phyloP scores from a whole-genome alignment of 1,140 invertebrate genomes.

The Drosophila serrata region DNA sequence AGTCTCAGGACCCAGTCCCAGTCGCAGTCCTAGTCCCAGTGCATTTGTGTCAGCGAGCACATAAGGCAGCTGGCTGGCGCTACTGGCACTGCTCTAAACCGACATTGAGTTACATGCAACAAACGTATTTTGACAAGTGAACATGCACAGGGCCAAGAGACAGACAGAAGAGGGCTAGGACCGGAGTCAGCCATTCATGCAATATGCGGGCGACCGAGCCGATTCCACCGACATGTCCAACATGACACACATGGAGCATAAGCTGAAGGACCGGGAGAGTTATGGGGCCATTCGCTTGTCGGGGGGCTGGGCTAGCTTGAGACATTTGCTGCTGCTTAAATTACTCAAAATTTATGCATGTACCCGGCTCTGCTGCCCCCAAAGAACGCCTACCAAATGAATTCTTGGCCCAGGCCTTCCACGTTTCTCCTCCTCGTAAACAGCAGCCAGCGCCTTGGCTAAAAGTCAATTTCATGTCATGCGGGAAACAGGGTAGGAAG shows the following conservation, averaged over 20 bases:
- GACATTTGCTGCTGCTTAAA: conserved; percentile 60
- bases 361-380: conserved; percentile 15
- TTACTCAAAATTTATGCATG: conserved; percentile 61
- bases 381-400: conserved; percentile 3
- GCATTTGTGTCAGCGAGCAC: conserved; percentile 75
- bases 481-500: neutral
- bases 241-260: conserved; percentile 64
- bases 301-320: conserved; percentile 39
- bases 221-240: conserved; percentile 77
- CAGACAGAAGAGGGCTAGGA: conserved; percentile 28
- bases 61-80: conserved; percentile 69
- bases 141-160: conserved; percentile 64
- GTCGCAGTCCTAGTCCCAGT: conserved; percentile 57
- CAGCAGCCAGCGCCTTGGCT: conserved; percentile 6
- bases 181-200: conserved; percentile 59
- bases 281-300: conserved; percentile 58
- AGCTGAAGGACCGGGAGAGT: conserved; percentile 44
- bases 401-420: neutral
- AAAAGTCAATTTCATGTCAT: conserved; percentile 53
- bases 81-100: conserved; percentile 52
- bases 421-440: neutral
- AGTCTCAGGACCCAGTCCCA: conserved; percentile 11
- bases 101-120: conserved; percentile 81
- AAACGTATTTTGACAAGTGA: conserved; percentile 81
- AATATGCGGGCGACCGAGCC: conserved; percentile 64